Evolutionary conservation across 2,797 vertebrate genomes (phyloP).

Genomic region (Coendou prehensilis): DNA sequence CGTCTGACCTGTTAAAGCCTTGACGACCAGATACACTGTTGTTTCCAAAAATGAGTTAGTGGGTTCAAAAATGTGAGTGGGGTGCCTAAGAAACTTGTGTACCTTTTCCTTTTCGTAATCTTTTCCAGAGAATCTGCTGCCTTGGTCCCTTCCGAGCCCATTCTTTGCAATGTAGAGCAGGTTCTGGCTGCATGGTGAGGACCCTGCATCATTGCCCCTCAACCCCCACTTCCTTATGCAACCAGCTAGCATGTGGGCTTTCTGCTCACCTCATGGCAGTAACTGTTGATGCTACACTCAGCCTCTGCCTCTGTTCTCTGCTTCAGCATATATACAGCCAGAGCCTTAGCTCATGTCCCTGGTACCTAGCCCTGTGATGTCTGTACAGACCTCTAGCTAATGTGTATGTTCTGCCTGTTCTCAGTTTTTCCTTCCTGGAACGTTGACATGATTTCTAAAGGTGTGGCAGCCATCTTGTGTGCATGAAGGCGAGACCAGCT

Average conservation of each 20-base stretch:
- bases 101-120: neutral
- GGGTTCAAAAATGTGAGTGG: slow-evolving; percentile 1
- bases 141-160: neutral
- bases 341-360: neutral
- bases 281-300: neutral
- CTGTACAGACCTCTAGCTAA: neutral
- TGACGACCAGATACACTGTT: neutral
- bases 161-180: neutral
- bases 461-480: neutral
- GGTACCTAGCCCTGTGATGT: neutral
- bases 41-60: slow-evolving; percentile 7
- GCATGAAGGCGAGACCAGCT: neutral
- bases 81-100: neutral
- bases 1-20: neutral
- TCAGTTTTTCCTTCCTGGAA: neutral
- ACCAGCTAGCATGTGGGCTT: neutral
- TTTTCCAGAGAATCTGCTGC: neutral
- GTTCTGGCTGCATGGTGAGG: neutral
- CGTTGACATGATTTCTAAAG: neutral
- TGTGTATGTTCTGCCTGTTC: neutral
- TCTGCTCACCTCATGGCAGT: neutral
- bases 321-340: neutral
- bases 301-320: neutral
- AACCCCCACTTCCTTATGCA: neutral
- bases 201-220: neutral